A percentile compares a stretch with the other conserved stretches of the same genome.
These are phyloP conservation scores for Pandemis cinnamomeana DNA, from an alignment of 2,888 invertebrate genomes.

Conservation along the genomic window DNA sequence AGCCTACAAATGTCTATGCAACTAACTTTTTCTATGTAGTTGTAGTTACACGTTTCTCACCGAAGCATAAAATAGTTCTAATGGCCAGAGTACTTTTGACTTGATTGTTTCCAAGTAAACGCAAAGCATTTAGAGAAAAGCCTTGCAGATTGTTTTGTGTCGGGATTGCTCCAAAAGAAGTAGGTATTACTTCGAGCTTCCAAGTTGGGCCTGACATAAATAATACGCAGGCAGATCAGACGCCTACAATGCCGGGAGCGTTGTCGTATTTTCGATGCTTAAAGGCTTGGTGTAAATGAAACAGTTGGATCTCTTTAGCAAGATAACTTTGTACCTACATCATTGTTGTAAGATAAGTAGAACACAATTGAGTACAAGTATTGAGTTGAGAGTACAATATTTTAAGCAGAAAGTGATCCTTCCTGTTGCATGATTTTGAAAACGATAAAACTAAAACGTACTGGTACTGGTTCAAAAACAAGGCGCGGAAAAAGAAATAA, in stretches of 20 bases:
- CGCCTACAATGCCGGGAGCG: slow-evolving; percentile 6
- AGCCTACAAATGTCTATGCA: not conserved
- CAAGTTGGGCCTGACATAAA: slow-evolving; percentile 19
- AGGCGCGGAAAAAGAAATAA: not conserved
- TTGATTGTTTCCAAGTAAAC: slow-evolving; percentile 32
- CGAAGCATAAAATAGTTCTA: not conserved
- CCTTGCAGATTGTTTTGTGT: slow-evolving; percentile 31
- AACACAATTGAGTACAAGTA: not conserved
- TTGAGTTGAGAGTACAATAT: no score
- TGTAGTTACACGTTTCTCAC: not conserved
- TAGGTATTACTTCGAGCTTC: slow-evolving; percentile 16
- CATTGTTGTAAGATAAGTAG: not conserved
- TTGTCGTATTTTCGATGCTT: slow-evolving; percentile 17
- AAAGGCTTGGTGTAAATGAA: slow-evolving; percentile 14
- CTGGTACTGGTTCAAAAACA: not conserved
- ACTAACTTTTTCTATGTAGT: not conserved
- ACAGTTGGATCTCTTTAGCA: not conserved
- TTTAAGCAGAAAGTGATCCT: not conserved
- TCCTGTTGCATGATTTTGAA: not conserved
- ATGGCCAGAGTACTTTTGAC: slow-evolving; percentile 12
- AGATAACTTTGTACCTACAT: not conserved
- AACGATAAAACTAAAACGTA: not conserved
- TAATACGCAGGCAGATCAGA: slow-evolving; percentile 23
- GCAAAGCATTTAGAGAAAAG: slow-evolving; percentile 20
- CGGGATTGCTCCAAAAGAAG: not conserved